Base-by-base conservation (phyloP, 1,140 invertebrate species). In the Zelostemma sp. region DNA sequence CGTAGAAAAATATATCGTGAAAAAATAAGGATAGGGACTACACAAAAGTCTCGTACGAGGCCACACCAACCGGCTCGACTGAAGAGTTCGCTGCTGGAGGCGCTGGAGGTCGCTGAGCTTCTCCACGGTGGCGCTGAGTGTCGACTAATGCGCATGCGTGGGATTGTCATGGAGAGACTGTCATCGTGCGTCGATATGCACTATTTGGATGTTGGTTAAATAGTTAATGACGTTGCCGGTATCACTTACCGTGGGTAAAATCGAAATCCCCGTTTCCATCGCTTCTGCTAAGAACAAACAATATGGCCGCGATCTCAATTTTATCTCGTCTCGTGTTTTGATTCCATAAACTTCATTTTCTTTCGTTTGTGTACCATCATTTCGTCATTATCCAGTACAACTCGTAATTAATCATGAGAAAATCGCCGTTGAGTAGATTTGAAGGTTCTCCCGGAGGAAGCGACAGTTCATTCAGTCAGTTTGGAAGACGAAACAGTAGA, bases 361-460 rank as follows among this genome's bases (percentile, higher is more conserved):
- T n/a, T n/a, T n/a, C n/a, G n/a, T n/a, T n/a, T n/a, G n/a, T n/a
- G n/a, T n/a, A n/a, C n/a, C n/a, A n/a, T n/a, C n/a, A n/a, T n/a
- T n/a, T n/a, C n/a, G n/a, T n/a, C n/a, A n/a, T n/a, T n/a, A n/a
- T n/a, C n/a, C n/a, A n/a, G n/a, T 14, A 14, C 4, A 38, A 38
- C n/a, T 38, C n/a, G 35, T 38, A 2, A 11, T 38, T 5, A 38
- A 38, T 11, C 18, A 81, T 81, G 79, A 79, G 45, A 43, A 80
- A 72, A 53, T 78, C 79, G 12, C 78, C 77, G 6, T 68, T 80
- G 43, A 80, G 72, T 63, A 74, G 68, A 12, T 68, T 72, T 17
- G 48, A 58, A n/a, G 54, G 67, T 8, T 25, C 21, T 25, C 8
- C 8, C 4, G 70, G 51, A 40, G 45, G 31, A 1, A 38, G 17